These are phyloP conservation scores for Premnoplex brunnescens DNA, from an alignment of 2,797 vertebrate genomes.

Conservation along the genomic window DNA sequence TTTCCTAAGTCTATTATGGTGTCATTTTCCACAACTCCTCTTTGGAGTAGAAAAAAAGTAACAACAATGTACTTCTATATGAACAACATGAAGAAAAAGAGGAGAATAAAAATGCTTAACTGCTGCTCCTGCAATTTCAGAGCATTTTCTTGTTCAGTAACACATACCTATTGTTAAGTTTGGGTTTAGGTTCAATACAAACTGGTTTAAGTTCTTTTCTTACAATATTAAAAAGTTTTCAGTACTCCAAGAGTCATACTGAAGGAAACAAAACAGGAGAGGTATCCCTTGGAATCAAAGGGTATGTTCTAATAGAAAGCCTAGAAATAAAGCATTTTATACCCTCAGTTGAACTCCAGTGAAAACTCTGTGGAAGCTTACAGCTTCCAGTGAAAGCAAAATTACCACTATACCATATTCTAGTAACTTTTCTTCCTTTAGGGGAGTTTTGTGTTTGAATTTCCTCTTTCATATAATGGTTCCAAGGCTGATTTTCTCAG, in stretches of 20 bases:
- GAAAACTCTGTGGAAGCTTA: not conserved
- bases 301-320: not conserved
- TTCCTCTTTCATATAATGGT: not conserved
- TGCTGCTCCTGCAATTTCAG: not conserved
- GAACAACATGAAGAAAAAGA: not conserved
- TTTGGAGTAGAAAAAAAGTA: not conserved
- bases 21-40: not conserved
- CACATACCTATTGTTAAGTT: not conserved
- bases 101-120: not conserved
- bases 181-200: not conserved
- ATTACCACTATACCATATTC: not conserved
- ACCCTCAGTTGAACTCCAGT: not conserved
- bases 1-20: not conserved
- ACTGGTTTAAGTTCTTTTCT: not conserved
- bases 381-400: not conserved
- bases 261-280: not conserved
- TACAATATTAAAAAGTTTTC: not conserved
- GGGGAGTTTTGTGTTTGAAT: not conserved
- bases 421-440: not conserved
- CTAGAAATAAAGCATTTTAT: not conserved
- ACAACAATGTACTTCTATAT: not conserved
- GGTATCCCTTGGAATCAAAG: not conserved
- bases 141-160: not conserved
- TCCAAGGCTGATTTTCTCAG: not conserved
- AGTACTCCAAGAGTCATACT: not conserved